A percentile compares a stretch with the other conserved stretches of the same genome.
Conservation (phyloP, 2,113 vertebrate species). For the Equus quagga region DNA sequence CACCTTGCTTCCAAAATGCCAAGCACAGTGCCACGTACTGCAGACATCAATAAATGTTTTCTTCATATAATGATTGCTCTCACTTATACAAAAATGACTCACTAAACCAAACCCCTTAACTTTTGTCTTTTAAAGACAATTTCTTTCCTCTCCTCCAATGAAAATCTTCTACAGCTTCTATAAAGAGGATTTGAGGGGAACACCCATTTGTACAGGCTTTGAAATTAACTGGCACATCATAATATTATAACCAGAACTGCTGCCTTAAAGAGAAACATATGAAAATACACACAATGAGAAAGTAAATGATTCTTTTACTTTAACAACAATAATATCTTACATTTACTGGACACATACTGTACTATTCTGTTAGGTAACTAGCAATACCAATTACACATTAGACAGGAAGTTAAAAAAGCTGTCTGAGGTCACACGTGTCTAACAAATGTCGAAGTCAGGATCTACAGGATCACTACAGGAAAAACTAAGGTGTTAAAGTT, state of each 20-base stretch:
- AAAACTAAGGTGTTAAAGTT: not conserved
- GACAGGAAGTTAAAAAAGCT: not conserved
- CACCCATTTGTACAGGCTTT: not conserved
- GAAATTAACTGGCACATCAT: conserved; percentile 2
- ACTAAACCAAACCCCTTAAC: not conserved
- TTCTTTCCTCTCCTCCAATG: not conserved
- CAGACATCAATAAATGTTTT: not conserved
- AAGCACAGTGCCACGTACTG: not conserved
- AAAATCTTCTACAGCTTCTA: not conserved
- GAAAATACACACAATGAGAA: not conserved
- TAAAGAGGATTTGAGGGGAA: not conserved
- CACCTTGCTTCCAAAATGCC: not conserved
- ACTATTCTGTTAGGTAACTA: not conserved
- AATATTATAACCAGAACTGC: not conserved
- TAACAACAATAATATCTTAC: not conserved
- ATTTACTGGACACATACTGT: not conserved
- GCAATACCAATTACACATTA: not conserved
- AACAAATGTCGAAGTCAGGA: not conserved
- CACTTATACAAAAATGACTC: not conserved
- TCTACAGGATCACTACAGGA: not conserved
- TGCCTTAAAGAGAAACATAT: not conserved
- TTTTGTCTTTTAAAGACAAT: not conserved
- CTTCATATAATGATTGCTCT: not conserved
- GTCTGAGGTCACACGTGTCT: not conserved
- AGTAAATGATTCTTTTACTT: not conserved